Evolutionary conservation across 2,797 vertebrate species (phyloP), one percentile per base, ranked within the genome.

Genomic region (Molossus molossus): DNA sequence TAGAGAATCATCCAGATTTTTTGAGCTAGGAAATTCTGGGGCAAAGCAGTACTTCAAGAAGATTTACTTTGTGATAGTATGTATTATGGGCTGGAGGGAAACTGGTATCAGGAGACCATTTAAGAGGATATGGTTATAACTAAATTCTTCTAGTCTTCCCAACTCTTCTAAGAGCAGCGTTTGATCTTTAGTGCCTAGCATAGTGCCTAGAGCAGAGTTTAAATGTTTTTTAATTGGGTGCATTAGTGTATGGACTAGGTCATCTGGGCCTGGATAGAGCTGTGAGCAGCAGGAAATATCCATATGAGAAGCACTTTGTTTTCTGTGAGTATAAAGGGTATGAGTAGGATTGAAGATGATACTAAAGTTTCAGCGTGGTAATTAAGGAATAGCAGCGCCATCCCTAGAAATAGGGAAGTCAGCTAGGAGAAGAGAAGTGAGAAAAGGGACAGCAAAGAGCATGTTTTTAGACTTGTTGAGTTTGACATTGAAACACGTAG

Each of bases 381-480:
- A 23, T 91, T 81, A 76, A 79, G 55, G 70, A 73, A 60, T 70
- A 75, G 7, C 29, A 69, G 57, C 65, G 45, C 72, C 75, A 14
- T 84, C 53, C 10, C 5, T 85, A 58, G 90, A 85, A 64, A 81
- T 23, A 85, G 86, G 72, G 45, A 58, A 79, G 40, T 88, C 53
- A 45, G 55, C 20, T 14, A 70, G 6, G 17, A 58, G 48, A 90
- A 79, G 64, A 27, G 25, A 37, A 58, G 2, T 83, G 29, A 77
- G 33, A 67, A 76, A 55, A 40, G 21, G 33, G n/a, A 55, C 7
- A 55, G n/a, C 69, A 50, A 25, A 2, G 50, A 50, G 40, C 55
- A 15, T 85, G 79, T 64, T 73, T 91, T 93, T 81, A 91, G 70
- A 79, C 45, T 96, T 58, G 40, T 20, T 40, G 67, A 91, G 25